Percentiles rank a stretch among this genome's conserved stretches.
phyloP scores from a whole-genome alignment of 2,797 vertebrate species.

The Myotis myotis region DNA sequence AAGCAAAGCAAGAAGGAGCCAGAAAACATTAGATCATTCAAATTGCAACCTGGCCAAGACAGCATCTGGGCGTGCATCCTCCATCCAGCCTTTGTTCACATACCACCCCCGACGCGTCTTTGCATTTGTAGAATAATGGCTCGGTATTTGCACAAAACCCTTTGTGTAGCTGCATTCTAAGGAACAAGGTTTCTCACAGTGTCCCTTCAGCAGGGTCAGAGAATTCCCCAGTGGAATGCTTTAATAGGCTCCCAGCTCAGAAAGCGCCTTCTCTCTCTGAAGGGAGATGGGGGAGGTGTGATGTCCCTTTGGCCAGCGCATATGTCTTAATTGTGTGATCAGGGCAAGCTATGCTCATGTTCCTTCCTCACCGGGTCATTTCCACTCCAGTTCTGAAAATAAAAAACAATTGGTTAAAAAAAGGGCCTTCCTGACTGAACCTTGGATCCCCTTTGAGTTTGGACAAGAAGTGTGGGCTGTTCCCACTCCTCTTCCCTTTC shows the following conservation, averaged over 20 bases:
- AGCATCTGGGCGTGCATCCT: constrained; percentile 68
- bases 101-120: constrained; percentile 39
- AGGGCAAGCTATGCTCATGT: not conserved
- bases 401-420: constrained; percentile 60
- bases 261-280: constrained; percentile 21
- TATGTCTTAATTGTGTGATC: constrained; percentile 48
- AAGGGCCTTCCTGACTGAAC: constrained; percentile 45
- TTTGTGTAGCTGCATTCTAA: constrained; percentile 54
- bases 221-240: constrained; percentile 47
- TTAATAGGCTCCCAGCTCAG: constrained; percentile 34
- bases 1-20: constrained; percentile 70
- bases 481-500: not conserved
- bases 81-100: constrained; percentile 63
- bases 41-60: constrained; percentile 73
- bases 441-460: constrained; percentile 30
- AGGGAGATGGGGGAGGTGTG: not conserved
- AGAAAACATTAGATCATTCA: constrained; percentile 77
- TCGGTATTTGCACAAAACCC: constrained; percentile 52
- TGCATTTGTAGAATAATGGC: constrained; percentile 55
- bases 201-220: constrained; percentile 36
- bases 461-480: not conserved
- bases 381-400: constrained; percentile 60
- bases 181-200: constrained; percentile 58
- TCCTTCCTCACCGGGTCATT: constrained; percentile 60
- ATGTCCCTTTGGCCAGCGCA: not conserved